phyloP scores from a whole-genome alignment of 2,888 invertebrate genomes.

The Macrosoma leucophasiata region DNA sequence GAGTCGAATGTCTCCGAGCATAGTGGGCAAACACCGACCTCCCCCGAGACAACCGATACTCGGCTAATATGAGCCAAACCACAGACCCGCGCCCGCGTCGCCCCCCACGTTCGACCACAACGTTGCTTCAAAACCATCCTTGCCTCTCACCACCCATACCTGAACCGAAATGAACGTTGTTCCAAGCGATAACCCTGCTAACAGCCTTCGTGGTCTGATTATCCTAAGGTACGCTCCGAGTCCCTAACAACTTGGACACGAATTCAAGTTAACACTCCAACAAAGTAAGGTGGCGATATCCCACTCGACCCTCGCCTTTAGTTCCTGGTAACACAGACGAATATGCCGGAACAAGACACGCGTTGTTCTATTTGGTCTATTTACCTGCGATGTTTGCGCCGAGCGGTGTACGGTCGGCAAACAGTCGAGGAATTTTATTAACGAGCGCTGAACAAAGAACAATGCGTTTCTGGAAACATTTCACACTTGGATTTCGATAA shows the following conservation, averaged over 20 bases:
- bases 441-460: slow-evolving; percentile 33
- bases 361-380: slow-evolving; percentile 30
- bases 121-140: slow-evolving; percentile 14
- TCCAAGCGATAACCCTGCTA: neutral
- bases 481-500: too few species aligned
- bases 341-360: slow-evolving; percentile 2
- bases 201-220: slow-evolving; percentile 11
- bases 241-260: slow-evolving; percentile 51
- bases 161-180: slow-evolving; percentile 14
- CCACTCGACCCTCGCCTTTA: slow-evolving; percentile 26
- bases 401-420: slow-evolving; percentile 32
- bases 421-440: slow-evolving; percentile 37
- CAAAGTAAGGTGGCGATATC: slow-evolving; percentile 28
- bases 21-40: slow-evolving; percentile 34
- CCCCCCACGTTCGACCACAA: slow-evolving; percentile 12
- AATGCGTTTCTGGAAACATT: slow-evolving; percentile 28
- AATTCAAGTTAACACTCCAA: slow-evolving; percentile 42
- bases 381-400: slow-evolving; percentile 44
- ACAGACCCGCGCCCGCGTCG: slow-evolving; percentile 20
- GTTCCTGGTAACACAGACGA: slow-evolving; percentile 17
- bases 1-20: slow-evolving; percentile 27
- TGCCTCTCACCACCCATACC: neutral
- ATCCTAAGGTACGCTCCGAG: slow-evolving; percentile 31
- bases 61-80: slow-evolving; percentile 31
- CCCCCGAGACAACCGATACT: slow-evolving; percentile 39